Conservation (phyloP, 2,888 invertebrate genomes). For the Rhagonycha lutea region DNA sequence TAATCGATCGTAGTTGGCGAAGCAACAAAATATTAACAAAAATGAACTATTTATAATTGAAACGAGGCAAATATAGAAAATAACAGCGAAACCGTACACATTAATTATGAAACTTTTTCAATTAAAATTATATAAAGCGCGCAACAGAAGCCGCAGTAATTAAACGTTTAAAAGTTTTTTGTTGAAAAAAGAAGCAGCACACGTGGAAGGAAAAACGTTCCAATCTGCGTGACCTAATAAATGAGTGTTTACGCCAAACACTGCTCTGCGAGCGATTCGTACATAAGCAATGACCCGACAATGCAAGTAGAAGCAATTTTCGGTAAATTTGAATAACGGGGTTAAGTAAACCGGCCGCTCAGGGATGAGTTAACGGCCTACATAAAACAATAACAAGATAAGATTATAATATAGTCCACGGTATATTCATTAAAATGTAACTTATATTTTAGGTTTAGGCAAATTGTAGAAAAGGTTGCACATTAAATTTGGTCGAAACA, state of each 20-base stretch:
- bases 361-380: not conserved
- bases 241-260: not conserved
- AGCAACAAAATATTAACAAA: not conserved
- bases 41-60: not conserved
- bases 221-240: too few relatives aligned
- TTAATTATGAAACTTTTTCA: not conserved
- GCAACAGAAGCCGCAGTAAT: not conserved
- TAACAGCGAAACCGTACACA: not conserved
- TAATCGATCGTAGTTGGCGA: not conserved
- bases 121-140: not conserved
- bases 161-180: not conserved
- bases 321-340: too few relatives aligned
- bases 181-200: not conserved
- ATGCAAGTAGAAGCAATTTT: not conserved
- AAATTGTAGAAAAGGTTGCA: slow-evolving; percentile 13
- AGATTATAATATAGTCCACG: slow-evolving; percentile 10
- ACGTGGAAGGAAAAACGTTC: not conserved
- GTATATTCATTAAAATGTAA: slow-evolving; percentile 20
- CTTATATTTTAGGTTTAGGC: slow-evolving; percentile 2
- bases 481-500: slow-evolving; percentile 8
- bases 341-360: too few relatives aligned
- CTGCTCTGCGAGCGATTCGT: too few relatives aligned
- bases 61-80: not conserved
- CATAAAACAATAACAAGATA: slow-evolving; percentile 20
- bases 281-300: not conserved